Evolutionary conservation across 1,140 invertebrate genomes (phyloP), one percentile per base, ranked within the genome.

Genomic region (Calliphora vicina): DNA sequence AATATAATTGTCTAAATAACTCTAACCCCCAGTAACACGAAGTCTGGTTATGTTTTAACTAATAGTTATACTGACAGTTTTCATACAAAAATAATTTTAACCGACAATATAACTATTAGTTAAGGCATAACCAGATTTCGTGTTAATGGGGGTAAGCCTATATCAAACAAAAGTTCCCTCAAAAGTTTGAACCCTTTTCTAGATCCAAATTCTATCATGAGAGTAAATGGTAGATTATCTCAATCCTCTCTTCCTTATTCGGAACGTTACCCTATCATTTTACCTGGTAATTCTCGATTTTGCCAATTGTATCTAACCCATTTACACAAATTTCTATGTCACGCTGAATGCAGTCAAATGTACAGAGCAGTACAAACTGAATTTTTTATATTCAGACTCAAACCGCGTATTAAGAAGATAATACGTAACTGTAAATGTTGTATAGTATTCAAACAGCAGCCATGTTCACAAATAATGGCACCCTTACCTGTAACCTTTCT

Each of bases 391-490:
- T 72, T 20, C 23, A 17, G 71, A 26, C 71, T 72, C 23, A 25
- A 27, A 27, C 20, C 23, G 26, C 23, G 26, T 23, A 20, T 72
- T 25, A 72, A 72, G 26, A 72, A 26, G 12, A 27, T 72, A 12
- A 26, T 72, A 26, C 71, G 23, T 26, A 25, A 26, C 23, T 72
- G 71, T 26, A 72, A 72, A 80, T 43, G 17, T 45, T 80, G 42
- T 26, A 80, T 26, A 5, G 17, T 80, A 23, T 45, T n/a, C 43
- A 80, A 80, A 45, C 43, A 80, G 35, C 35, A 45, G 42, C 10
- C 43, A 15, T 61, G 50, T 15, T 81, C 80, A 15, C 23, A 67
- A 81, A 61, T 81, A 26, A 81, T 81, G 80, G 61, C 81, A 5
- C 67, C 72, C 5, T 20, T 74, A 15, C 72, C 72, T 74, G 72